Conservation (phyloP, 1,140 invertebrate genomes). For the Drosophila bifasciata region DNA sequence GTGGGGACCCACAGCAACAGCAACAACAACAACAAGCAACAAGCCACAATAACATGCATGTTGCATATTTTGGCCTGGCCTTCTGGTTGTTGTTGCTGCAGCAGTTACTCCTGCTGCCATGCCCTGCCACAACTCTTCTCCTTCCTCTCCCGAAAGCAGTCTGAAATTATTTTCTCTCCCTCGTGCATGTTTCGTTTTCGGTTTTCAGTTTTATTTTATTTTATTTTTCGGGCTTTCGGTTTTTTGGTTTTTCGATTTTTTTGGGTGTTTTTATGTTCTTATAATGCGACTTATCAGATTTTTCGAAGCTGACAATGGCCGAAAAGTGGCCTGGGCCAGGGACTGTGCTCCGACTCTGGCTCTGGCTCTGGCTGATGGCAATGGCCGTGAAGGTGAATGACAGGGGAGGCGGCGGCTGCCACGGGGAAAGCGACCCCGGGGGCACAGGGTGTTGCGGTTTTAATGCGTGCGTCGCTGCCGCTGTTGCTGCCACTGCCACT, state of each 20-base stretch:
- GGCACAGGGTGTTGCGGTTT: slow-evolving; percentile 53
- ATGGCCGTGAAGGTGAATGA: slow-evolving; percentile 69
- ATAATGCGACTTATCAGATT: slow-evolving; percentile 83
- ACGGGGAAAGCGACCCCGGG: neutral
- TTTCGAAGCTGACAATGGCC: slow-evolving; percentile 78
- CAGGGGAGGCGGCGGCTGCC: slow-evolving; percentile 13
- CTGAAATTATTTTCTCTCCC: slow-evolving; percentile 77
- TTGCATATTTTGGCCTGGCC: slow-evolving; percentile 71
- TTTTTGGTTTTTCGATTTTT: no score
- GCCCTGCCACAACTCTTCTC: slow-evolving; percentile 11
- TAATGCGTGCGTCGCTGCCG: slow-evolving; percentile 60
- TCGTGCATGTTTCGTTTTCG: slow-evolving; percentile 70
- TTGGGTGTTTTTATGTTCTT: slow-evolving; percentile 83
- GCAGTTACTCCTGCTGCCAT: slow-evolving; percentile 12
- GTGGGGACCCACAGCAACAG: slow-evolving; percentile 68
- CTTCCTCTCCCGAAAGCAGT: slow-evolving; percentile 18
- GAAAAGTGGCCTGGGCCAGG: slow-evolving; percentile 61
- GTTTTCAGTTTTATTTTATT: slow-evolving; percentile 52
- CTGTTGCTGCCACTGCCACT: slow-evolving; percentile 17
- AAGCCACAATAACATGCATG: slow-evolving; percentile 66
- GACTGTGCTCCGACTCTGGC: slow-evolving; percentile 9
- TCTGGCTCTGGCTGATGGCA: slow-evolving; percentile 44
- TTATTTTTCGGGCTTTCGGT: slow-evolving; percentile 41
- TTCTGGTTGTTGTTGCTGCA: slow-evolving; percentile 52
- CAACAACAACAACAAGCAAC: slow-evolving; percentile 57